These are phyloP conservation scores for Rhagoletis pomonella DNA, from an alignment of 1,140 invertebrate genomes.

Conservation along the genomic window DNA sequence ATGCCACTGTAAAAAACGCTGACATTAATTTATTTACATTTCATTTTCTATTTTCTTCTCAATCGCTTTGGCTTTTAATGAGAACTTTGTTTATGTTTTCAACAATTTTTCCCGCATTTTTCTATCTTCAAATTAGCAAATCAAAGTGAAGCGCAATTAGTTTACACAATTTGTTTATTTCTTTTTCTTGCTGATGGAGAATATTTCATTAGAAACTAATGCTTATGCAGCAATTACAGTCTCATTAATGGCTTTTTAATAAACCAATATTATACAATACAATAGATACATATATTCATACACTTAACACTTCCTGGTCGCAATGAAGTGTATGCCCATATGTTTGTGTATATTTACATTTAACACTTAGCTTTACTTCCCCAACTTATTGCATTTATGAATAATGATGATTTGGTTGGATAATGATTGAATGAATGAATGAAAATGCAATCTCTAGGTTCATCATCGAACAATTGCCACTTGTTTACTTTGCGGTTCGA, in stretches of 20 bases:
- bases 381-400: not conserved
- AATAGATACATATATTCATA: not conserved
- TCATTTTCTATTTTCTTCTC: not conserved
- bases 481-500: too few species aligned
- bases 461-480: too few species aligned
- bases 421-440: not conserved
- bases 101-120: too few species aligned
- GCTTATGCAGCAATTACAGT: not conserved
- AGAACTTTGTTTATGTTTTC: conserved; percentile 7
- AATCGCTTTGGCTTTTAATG: not conserved
- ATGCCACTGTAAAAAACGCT: too few species aligned
- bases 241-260: not conserved
- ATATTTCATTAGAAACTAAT: not conserved
- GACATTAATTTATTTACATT: conserved; percentile 9
- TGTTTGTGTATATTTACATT: not conserved
- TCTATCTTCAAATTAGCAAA: not conserved
- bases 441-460: not conserved
- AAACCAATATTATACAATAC: not conserved
- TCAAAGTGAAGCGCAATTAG: not conserved
- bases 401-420: not conserved
- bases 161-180: conserved; percentile 34
- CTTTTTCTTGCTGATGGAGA: not conserved
- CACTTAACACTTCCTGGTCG: not conserved
- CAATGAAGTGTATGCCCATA: not conserved
- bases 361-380: not conserved